Percentiles rank a stretch among this genome's conserved stretches.
These are phyloP conservation scores for Craniophora ligustri DNA, from an alignment of 2,888 invertebrate genomes.

Conservation along the genomic window DNA sequence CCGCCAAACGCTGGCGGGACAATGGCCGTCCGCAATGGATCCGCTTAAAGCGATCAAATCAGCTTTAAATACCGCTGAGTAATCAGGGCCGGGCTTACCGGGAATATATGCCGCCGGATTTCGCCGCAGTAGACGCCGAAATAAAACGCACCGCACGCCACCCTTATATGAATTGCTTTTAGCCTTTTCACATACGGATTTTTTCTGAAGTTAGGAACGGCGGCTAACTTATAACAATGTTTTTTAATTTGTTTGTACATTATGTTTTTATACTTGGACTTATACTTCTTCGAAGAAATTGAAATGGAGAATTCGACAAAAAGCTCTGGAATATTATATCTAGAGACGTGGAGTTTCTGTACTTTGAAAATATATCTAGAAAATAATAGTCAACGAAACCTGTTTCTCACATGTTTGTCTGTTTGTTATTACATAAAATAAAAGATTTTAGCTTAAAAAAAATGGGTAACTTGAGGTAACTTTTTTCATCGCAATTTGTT, in stretches of 20 bases:
- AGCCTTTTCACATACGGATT: conserved; percentile 29
- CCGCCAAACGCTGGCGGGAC: conserved; percentile 48
- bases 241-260: no score
- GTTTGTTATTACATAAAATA: no score
- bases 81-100: conserved; percentile 61
- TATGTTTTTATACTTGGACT: no score
- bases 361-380: neutral
- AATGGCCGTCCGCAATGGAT: conserved; percentile 41
- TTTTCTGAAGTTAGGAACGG: conserved; percentile 7
- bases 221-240: no score
- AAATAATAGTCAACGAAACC: no score
- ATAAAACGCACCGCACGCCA: conserved; percentile 43
- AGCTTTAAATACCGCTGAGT: conserved; percentile 73
- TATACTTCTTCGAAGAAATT: no score
- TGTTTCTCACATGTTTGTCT: no score
- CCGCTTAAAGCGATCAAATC: conserved; percentile 67
- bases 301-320: no score
- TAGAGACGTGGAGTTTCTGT: neutral
- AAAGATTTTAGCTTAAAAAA: no score
- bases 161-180: conserved; percentile 46
- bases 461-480: no score
- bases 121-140: conserved; percentile 39
- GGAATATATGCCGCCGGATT: conserved; percentile 54
- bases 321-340: no score
- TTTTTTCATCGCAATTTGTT: no score